phyloP scores from a whole-genome alignment of 2,888 invertebrate species.

The Drosophila acutilabella region DNA sequence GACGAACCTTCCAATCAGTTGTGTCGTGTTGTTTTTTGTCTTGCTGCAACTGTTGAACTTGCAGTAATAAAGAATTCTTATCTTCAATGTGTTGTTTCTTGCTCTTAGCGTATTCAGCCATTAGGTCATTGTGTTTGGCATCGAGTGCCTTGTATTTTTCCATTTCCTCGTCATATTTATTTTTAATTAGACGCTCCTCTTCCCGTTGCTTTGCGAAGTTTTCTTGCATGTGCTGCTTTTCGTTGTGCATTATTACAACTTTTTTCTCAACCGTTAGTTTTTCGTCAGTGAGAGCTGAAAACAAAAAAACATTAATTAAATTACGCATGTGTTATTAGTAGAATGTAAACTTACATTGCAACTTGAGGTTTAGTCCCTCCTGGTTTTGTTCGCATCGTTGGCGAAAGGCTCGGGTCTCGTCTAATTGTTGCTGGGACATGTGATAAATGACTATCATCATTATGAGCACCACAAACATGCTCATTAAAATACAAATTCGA shows the following conservation, averaged over 20 bases:
- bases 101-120: slow-evolving; percentile 85
- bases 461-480: slow-evolving; percentile 86
- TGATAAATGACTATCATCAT: slow-evolving; percentile 87
- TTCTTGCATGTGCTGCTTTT: slow-evolving; percentile 86
- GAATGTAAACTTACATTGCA: slow-evolving; percentile 86
- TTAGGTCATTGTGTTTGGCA: slow-evolving; percentile 86
- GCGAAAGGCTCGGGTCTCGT: slow-evolving; percentile 86
- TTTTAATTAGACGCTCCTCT: slow-evolving; percentile 85
- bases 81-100: slow-evolving; percentile 86
- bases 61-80: slow-evolving; percentile 85
- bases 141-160: slow-evolving; percentile 86
- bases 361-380: slow-evolving; percentile 87
- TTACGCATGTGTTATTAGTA: not conserved
- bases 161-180: slow-evolving; percentile 86
- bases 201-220: slow-evolving; percentile 86
- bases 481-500: slow-evolving; percentile 86
- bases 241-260: slow-evolving; percentile 86
- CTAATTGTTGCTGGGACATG: slow-evolving; percentile 87
- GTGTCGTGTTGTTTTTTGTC: slow-evolving; percentile 76
- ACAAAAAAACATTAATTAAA: too few species aligned
- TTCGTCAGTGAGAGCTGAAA: slow-evolving; percentile 87
- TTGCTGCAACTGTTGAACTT: slow-evolving; percentile 86
- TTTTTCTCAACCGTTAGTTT: slow-evolving; percentile 87
- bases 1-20: slow-evolving; percentile 85
- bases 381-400: slow-evolving; percentile 87